Percentiles rank a stretch among this genome's conserved stretches.
Evolutionary conservation across 2,888 invertebrate species (phyloP).

Genomic region (Choreutis nemorana): DNA sequence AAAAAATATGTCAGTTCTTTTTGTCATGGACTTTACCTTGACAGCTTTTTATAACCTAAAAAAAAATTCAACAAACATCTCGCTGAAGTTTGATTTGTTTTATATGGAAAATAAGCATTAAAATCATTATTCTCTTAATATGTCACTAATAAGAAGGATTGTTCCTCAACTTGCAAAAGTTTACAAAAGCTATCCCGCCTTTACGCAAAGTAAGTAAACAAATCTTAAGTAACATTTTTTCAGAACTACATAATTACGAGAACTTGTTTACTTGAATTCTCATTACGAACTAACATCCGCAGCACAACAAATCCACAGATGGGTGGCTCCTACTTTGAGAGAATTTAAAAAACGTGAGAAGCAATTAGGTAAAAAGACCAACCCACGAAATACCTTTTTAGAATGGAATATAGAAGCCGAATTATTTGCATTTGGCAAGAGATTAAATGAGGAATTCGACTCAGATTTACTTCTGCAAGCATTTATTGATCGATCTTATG

Average conservation of each 20-base stretch:
- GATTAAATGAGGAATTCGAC: slow-evolving; percentile 86
- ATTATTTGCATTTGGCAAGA: slow-evolving; percentile 85
- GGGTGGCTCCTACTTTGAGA: slow-evolving; percentile 73
- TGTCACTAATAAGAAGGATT: slow-evolving; percentile 41
- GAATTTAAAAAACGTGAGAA: slow-evolving; percentile 69
- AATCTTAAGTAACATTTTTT: background rate
- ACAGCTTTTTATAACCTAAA: too few species aligned
- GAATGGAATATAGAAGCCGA: slow-evolving; percentile 92
- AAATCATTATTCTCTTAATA: slow-evolving; percentile 15
- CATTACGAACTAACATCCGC: too few species aligned
- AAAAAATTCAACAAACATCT: too few species aligned
- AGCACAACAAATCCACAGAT: slow-evolving; percentile 62
- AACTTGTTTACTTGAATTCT: slow-evolving; percentile 13
- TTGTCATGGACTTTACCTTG: too few species aligned
- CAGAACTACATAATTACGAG: background rate
- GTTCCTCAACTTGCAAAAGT: slow-evolving; percentile 27
- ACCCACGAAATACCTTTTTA: slow-evolving; percentile 69
- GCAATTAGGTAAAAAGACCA: slow-evolving; percentile 60
- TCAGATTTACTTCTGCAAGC: slow-evolving; percentile 74
- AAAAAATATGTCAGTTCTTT: too few species aligned
- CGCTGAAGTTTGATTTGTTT: too few species aligned
- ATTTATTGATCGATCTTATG: slow-evolving; percentile 81
- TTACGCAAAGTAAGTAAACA: slow-evolving; percentile 28
- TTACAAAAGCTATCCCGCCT: slow-evolving; percentile 21
- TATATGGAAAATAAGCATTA: too few species aligned